Evolutionary conservation across 2,888 invertebrate species (phyloP).

Genomic region (Pachycephus smyrnensis): DNA sequence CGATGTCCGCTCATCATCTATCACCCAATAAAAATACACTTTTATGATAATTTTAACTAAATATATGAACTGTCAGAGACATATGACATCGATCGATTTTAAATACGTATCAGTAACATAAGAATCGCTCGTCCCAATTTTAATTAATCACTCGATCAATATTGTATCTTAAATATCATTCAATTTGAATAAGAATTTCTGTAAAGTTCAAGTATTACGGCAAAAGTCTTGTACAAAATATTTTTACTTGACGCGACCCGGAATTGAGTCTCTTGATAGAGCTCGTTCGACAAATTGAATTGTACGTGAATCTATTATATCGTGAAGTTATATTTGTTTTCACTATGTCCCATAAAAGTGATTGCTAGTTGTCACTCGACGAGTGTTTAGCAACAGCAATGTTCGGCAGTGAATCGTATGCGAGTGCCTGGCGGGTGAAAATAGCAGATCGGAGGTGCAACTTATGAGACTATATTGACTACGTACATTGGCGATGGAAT

Average conservation of each 20-base stretch:
- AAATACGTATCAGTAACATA: background rate
- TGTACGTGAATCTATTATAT: background rate
- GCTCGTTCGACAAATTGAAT: background rate
- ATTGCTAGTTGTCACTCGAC: background rate
- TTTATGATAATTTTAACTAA: background rate
- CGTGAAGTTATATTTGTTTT: background rate
- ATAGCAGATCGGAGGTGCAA: background rate
- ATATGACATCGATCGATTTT: background rate
- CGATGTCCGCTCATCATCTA: conserved; percentile 71
- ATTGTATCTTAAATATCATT: background rate
- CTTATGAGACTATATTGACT: background rate
- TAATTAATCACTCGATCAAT: background rate
- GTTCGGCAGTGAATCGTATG: too few species aligned
- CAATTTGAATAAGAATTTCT: background rate
- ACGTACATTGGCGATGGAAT: conserved; percentile 62
- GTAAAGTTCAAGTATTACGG: background rate
- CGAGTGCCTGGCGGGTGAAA: background rate
- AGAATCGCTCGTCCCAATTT: background rate
- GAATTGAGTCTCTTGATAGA: background rate
- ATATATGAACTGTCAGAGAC: background rate
- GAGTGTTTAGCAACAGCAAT: background rate
- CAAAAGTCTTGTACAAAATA: too few species aligned
- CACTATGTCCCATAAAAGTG: background rate
- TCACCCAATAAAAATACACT: background rate
- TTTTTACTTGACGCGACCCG: too few species aligned